These are phyloP conservation scores for Poeciliopsis occidentalis DNA, from an alignment of 2,113 vertebrate species.

Conservation along the genomic window DNA sequence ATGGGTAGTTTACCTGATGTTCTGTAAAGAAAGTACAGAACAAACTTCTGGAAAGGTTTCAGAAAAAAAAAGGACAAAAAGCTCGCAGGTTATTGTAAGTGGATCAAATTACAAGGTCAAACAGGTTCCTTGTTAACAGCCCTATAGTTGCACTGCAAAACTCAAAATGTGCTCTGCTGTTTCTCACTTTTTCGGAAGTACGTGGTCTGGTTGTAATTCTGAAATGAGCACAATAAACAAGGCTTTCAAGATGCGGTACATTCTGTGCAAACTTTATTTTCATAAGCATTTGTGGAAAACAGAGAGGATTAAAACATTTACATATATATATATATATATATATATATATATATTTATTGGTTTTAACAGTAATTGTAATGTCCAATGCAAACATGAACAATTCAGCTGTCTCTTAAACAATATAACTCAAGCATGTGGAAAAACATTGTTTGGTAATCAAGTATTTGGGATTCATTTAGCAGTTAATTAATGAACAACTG, in stretches of 20 bases:
- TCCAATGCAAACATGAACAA: background rate
- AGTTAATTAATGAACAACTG: conserved; percentile 11
- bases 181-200: background rate
- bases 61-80: background rate
- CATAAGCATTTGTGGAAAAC: background rate
- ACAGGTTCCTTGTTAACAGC: background rate
- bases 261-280: conserved; percentile 20
- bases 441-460: background rate
- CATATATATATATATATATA: background rate
- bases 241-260: background rate
- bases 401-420: conserved; percentile 7
- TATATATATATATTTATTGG: conserved; percentile 1
- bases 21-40: conserved; percentile 31
- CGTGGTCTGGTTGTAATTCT: background rate
- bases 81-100: background rate
- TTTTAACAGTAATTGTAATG: background rate
- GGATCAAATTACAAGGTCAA: background rate
- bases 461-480: background rate
- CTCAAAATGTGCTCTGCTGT: background rate
- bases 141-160: background rate
- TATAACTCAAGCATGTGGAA: background rate
- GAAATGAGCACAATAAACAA: background rate
- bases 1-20: conserved; percentile 57
- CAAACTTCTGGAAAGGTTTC: background rate
- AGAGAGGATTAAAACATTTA: background rate